Evolutionary conservation across 2,113 vertebrate genomes (phyloP).

Genomic region (Pedetes capensis): DNA sequence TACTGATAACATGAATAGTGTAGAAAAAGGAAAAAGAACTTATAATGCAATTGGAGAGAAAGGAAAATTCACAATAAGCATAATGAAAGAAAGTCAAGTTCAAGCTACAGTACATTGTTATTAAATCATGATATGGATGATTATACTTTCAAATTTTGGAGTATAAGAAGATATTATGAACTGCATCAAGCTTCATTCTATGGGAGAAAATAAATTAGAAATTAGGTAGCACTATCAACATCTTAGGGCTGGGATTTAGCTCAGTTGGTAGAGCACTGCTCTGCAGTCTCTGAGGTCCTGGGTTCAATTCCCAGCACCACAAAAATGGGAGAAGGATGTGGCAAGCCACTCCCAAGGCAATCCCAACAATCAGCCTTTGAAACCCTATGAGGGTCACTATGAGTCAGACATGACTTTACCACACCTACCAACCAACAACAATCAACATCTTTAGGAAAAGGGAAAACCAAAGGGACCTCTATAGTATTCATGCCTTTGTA

Average conservation of each 20-base stretch:
- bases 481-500: neutral
- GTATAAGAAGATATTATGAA: neutral
- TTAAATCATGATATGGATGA: neutral
- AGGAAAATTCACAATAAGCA: neutral
- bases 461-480: neutral
- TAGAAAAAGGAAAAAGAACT: neutral
- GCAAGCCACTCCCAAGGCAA: too few species aligned
- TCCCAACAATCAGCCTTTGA: too few species aligned
- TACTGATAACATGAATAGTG: neutral
- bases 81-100: slow-evolving; percentile 12
- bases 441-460: neutral
- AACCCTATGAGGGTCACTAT: too few species aligned
- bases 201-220: neutral
- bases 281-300: too few species aligned
- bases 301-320: too few species aligned
- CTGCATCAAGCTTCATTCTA: neutral
- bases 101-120: neutral
- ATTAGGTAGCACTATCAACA: too few species aligned
- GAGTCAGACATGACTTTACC: too few species aligned
- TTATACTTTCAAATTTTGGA: slow-evolving; percentile 23
- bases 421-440: too few species aligned
- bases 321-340: too few species aligned
- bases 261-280: too few species aligned
- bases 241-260: too few species aligned
- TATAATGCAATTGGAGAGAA: neutral